Conservation (phyloP, 2,797 vertebrate genomes). For the Schizopygopsis pylzovi region DNA sequence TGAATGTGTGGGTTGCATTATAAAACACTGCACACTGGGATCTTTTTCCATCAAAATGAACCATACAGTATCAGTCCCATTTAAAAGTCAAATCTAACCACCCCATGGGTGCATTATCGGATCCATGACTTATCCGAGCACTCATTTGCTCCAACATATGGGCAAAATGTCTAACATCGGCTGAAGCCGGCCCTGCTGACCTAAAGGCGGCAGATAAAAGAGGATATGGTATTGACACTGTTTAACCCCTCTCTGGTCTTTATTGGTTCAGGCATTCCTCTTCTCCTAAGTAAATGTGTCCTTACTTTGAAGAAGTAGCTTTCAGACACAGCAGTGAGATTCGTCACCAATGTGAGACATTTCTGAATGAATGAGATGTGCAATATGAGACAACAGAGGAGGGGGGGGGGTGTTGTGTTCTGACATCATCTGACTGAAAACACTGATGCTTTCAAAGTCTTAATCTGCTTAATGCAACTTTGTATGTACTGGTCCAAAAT, state of each 20-base stretch:
- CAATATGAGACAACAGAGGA: constrained; percentile 54
- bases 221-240: constrained; percentile 26
- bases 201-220: constrained; percentile 5
- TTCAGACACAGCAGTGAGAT: constrained; percentile 69
- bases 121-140: constrained; percentile 39
- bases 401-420: not conserved
- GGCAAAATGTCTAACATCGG: constrained; percentile 11
- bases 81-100: constrained; percentile 11
- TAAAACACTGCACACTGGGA: constrained; percentile 10
- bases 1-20: constrained; percentile 1
- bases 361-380: constrained; percentile 70
- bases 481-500: not conserved
- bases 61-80: not conserved
- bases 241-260: constrained; percentile 43
- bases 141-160: constrained; percentile 23
- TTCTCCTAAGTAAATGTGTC: constrained; percentile 62
- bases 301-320: constrained; percentile 62
- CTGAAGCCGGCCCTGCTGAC: not conserved
- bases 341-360: constrained; percentile 69
- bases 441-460: not conserved
- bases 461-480: not conserved
- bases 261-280: constrained; percentile 52
- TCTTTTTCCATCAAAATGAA: not conserved
- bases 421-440: not conserved
- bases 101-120: constrained; percentile 27